Conservation (phyloP, 2,113 vertebrate genomes). For the Ardeotis arabs region DNA sequence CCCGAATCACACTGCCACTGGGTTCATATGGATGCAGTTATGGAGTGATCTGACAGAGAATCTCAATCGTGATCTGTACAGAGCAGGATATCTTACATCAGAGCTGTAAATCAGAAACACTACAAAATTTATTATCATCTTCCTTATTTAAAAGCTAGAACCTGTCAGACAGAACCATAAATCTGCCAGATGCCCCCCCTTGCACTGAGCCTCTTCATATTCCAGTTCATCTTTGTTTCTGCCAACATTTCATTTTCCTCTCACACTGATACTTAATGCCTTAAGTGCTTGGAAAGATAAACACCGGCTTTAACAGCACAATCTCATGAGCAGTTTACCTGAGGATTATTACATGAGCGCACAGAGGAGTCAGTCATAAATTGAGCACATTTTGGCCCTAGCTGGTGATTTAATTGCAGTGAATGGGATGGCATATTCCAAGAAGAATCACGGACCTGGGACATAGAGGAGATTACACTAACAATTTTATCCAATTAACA, state of each 20-base stretch:
- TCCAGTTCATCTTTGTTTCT: not conserved
- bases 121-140: not conserved
- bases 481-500: not conserved
- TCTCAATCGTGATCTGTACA: not conserved
- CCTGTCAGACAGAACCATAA: not conserved
- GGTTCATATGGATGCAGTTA: not conserved
- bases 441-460: not conserved
- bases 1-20: not conserved
- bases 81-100: not conserved
- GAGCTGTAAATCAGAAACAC: not conserved
- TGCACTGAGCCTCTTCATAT: not conserved
- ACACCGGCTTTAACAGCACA: slow-evolving; percentile 46
- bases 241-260: slow-evolving; percentile 46
- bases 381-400: not conserved
- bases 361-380: not conserved
- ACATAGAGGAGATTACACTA: not conserved
- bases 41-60: not conserved
- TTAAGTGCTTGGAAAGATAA: slow-evolving; percentile 64
- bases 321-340: slow-evolving; percentile 60
- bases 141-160: not conserved
- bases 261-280: slow-evolving; percentile 46
- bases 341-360: slow-evolving; percentile 48
- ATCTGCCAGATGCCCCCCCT: not conserved
- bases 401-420: not conserved
- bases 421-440: not conserved